Percentiles rank a stretch among this genome's conserved stretches.
These are phyloP conservation scores for Phallusia fumigata DNA, from an alignment of 23 tunicate species.

Conservation along the genomic window DNA sequence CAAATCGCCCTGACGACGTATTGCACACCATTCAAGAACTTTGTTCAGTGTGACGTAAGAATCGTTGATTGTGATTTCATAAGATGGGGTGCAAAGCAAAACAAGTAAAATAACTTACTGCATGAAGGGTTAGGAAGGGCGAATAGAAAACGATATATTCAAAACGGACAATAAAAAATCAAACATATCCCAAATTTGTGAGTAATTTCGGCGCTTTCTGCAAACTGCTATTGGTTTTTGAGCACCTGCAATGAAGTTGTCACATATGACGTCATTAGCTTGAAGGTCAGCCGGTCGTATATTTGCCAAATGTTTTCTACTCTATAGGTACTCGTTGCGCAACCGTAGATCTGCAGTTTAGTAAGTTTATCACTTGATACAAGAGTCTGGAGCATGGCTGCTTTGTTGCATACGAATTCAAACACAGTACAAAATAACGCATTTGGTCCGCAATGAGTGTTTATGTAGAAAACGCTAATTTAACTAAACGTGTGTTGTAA, in stretches of 20 bases:
- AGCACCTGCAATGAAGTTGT: neutral
- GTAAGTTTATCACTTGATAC: too few relatives aligned
- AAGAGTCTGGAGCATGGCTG: too few relatives aligned
- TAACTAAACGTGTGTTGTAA: too few relatives aligned
- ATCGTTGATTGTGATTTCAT: conserved; percentile 3
- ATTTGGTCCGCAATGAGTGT: too few relatives aligned
- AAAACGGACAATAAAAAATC: neutral
- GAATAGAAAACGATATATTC: neutral
- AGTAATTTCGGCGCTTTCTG: neutral
- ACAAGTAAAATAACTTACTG: neutral
- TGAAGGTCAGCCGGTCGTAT: neutral
- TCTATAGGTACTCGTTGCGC: too few relatives aligned
- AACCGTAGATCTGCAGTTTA: too few relatives aligned
- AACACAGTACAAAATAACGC: too few relatives aligned
- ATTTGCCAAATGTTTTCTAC: too few relatives aligned
- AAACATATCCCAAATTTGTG: neutral
- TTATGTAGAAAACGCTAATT: too few relatives aligned
- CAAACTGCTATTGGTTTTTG: neutral
- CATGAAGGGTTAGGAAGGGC: conserved; percentile 4
- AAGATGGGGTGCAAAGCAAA: neutral
- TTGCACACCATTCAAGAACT: conserved; percentile 1
- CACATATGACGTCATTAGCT: neutral
- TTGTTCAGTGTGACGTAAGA: conserved; percentile 12
- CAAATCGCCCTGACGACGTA: neutral
- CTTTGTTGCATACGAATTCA: too few relatives aligned